These are phyloP conservation scores for Luperina nickerlii DNA, from an alignment of 2,888 invertebrate species.

Conservation along the genomic window DNA sequence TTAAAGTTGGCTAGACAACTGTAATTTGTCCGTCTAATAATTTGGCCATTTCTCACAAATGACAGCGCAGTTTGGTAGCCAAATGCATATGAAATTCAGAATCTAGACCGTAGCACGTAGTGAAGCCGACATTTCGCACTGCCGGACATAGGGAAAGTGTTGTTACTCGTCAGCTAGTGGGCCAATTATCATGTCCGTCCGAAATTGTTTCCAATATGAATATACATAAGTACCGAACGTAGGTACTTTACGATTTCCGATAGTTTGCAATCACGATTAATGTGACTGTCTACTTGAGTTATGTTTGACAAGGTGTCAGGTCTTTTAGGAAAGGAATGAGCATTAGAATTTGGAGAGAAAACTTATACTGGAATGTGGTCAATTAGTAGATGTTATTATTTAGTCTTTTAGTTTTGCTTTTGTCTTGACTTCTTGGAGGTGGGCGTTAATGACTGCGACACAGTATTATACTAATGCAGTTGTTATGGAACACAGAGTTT, in stretches of 20 bases:
- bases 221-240: slow-evolving; percentile 17
- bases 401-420: no score
- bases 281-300: slow-evolving; percentile 14
- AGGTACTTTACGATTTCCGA: slow-evolving; percentile 22
- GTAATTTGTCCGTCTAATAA: slow-evolving; percentile 38
- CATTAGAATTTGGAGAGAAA: background rate
- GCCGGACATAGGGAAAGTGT: slow-evolving; percentile 68
- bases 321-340: background rate
- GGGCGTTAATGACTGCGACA: no score
- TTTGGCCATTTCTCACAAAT: slow-evolving; percentile 53
- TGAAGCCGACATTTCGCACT: slow-evolving; percentile 67
- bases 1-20: slow-evolving; percentile 23
- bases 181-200: slow-evolving; percentile 49
- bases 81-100: slow-evolving; percentile 67
- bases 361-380: background rate
- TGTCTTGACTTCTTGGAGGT: no score
- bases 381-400: background rate
- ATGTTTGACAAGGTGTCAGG: slow-evolving; percentile 21
- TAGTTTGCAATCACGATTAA: slow-evolving; percentile 12
- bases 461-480: no score
- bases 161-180: slow-evolving; percentile 30
- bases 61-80: slow-evolving; percentile 57
- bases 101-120: slow-evolving; percentile 70
- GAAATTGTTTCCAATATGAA: slow-evolving; percentile 41
- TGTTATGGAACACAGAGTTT: no score